These are phyloP conservation scores for Ophion ventricosus DNA, from an alignment of 2,888 invertebrate genomes.

Conservation along the genomic window DNA sequence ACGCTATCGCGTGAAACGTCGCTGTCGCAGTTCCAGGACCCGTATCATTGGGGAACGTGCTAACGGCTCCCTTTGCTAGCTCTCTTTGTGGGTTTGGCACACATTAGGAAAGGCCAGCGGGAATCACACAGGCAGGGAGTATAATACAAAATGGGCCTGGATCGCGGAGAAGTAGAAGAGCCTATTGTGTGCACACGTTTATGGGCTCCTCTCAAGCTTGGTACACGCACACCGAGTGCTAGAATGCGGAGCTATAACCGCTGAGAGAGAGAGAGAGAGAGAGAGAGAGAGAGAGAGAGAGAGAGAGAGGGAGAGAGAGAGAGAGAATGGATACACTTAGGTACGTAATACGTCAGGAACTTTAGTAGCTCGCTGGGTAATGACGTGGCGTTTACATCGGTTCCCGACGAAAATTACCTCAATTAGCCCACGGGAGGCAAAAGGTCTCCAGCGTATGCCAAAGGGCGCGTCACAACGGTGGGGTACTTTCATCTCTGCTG, in stretches of 20 bases:
- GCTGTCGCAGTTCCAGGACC: slow-evolving; percentile 59
- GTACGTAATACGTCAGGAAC: slow-evolving; percentile 72
- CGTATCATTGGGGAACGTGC: slow-evolving; percentile 46
- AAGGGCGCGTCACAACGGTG: slow-evolving; percentile 32
- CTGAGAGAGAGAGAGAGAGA: slow-evolving; percentile 3
- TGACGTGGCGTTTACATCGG: slow-evolving; percentile 77
- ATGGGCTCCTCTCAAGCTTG: slow-evolving; percentile 42
- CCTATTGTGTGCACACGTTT: slow-evolving; percentile 58
- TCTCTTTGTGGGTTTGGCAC: slow-evolving; percentile 52
- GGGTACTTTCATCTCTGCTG: slow-evolving; percentile 53
- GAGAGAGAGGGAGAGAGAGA: not conserved
- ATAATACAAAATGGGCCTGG: slow-evolving; percentile 58
- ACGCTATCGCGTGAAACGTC: slow-evolving; percentile 20
- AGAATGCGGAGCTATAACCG: slow-evolving; percentile 28
- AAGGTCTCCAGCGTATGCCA: slow-evolving; percentile 49
- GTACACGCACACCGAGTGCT: slow-evolving; percentile 2
- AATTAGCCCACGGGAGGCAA: slow-evolving; percentile 74
- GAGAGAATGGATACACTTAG: slow-evolving; percentile 27
- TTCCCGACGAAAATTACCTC: slow-evolving; percentile 77
- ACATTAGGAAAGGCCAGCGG: slow-evolving; percentile 40
- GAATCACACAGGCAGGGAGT: slow-evolving; percentile 9
- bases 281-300: slow-evolving; percentile 9
- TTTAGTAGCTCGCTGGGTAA: slow-evolving; percentile 69
- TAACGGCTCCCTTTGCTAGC: slow-evolving; percentile 37
- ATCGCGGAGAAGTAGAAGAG: slow-evolving; percentile 41